Evolutionary conservation across 2,113 vertebrate genomes (phyloP), one percentile per base, ranked within the genome.

Genomic region (Scophthalmus maximus): DNA sequence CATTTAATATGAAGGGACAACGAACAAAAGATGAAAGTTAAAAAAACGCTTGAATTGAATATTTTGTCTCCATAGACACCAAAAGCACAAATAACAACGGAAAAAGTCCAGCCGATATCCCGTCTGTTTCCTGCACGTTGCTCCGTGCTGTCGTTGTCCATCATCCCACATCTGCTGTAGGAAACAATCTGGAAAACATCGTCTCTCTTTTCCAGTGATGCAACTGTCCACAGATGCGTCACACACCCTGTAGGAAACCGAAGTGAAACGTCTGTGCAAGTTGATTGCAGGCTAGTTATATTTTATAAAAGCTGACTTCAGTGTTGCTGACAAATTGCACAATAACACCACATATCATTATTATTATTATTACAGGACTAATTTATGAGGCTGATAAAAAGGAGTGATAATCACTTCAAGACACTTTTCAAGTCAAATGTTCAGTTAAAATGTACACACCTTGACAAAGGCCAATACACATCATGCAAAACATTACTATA

Each of bases 101-200:
- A 68, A 86, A 80, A n/a, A n/a, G n/a, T n/a, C 50, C 49, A 76
- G 77, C 42, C 30, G 75, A 82, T 55, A 44, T 65, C n/a, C 78
- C 30, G 50, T 74, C 64, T 86, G 82, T 82, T 86, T 89, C 85
- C 57, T 84, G 85, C 74, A 71, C 78, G 73, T 60, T 62, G 11
- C 55, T 82, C 68, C 68, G 42, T 32, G 60, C 68, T 81, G 82
- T 79, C 73, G 34, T 73, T 72, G 69, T 79, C 82, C 65, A 65
- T 76, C 77, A 63, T n/a, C 76, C 26, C 79, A 85, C 83, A 90
- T 89, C 81, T 87, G 89, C 74, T 47, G 47, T 34, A 64, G 80
- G 76, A 85, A 84, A 77, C 67, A 89, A 84, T 91, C 71, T 90
- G 89, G 79, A 91, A 93, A 82, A 62, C 81, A 87, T 87, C 75